Conservation (phyloP, 2,113 vertebrate species). For the Peucedramus taeniatus region DNA sequence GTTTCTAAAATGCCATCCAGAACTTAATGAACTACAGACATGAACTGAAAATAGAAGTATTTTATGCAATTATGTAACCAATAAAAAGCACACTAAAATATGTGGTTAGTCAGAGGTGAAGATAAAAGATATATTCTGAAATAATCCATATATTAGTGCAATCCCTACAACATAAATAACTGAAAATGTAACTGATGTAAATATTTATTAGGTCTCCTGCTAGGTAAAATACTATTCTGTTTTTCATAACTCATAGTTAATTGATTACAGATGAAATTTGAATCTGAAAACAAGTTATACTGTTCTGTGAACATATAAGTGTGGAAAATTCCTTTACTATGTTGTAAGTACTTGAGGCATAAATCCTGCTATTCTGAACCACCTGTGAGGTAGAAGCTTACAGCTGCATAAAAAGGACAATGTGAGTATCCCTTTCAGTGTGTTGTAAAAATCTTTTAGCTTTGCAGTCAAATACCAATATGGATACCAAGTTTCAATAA, state of each 20-base stretch:
- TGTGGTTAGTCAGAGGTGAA: background rate
- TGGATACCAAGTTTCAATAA: background rate
- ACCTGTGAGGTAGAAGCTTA: background rate
- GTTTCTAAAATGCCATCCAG: background rate
- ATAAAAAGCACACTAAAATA: background rate
- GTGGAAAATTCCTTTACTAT: background rate
- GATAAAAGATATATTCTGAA: background rate
- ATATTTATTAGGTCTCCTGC: background rate
- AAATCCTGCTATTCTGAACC: background rate
- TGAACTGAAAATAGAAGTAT: background rate
- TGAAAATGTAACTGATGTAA: background rate
- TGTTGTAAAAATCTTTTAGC: background rate
- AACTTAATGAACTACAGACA: background rate
- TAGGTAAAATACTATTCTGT: background rate
- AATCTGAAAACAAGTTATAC: background rate
- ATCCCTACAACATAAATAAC: background rate
- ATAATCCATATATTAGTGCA: accelerated
- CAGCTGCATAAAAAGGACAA: background rate
- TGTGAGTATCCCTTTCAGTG: background rate
- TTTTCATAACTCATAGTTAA: background rate
- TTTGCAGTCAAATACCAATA: background rate
- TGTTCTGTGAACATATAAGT: background rate
- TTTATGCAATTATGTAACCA: background rate
- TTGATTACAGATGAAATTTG: background rate
- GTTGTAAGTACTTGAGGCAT: background rate